Base-by-base conservation (phyloP, 1,140 invertebrate species). In the Scaptomyza graminum region DNA sequence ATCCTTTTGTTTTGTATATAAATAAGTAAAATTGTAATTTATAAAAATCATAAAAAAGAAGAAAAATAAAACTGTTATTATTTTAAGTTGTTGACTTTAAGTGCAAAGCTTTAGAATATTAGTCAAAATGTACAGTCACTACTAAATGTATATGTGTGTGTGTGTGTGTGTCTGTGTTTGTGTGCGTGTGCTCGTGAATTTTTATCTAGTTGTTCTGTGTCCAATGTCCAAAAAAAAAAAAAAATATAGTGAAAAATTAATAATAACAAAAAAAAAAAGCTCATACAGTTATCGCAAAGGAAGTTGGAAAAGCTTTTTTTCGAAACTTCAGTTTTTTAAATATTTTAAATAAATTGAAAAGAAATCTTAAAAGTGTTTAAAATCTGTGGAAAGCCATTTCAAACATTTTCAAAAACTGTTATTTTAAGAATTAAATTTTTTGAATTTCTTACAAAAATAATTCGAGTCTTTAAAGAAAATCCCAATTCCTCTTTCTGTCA, bases 51-150 rank as follows among this genome's bases (percentile, higher is more conserved):
- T 57, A 43, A 5, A 51, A 16, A 4, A 39, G 15, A 55, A 9
- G 37, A 43, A 5, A 51, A 16, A 4, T 22, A 18, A 55, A 9
- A 43, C 57, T 63, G 47, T 57, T 60, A 57, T 51, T 69, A 57
- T 43, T 71, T 71, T 82, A 84, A 79, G 79, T 89, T 84, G 49
- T 57, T 73, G 50, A 41, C 37, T 41, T 59, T 37, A 51, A 41
- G 31, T 11, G 51, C n/a, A 18, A 55, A 52, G 68, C 34, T 43
- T 37, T 11, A 28, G 18, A 44, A 57, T n/a, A n/a, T 68, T 67
- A 69, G 72, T 65, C 61, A 78, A 77, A 77, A 74, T 88, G 82
- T 84, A 84, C 81, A 84, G 82, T 81, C 65, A 87, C 57, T 57
- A 9, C 31, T 74, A 74, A 69, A 50, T 74, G 22, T 64, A 60